phyloP scores from a whole-genome alignment of 2,888 invertebrate genomes.

The Hypena proboscidalis region DNA sequence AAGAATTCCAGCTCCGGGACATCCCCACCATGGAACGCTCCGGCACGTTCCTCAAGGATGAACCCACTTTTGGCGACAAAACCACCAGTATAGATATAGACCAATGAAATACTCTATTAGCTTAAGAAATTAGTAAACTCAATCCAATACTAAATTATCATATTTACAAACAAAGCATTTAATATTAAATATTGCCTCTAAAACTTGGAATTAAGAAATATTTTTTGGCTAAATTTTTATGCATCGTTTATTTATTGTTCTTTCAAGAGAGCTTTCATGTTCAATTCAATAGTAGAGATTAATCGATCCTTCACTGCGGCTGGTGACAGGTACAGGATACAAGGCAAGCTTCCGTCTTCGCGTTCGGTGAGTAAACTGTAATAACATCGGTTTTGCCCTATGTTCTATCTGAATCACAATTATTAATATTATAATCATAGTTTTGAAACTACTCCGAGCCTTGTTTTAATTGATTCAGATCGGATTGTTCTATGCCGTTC shows the following conservation, averaged over 20 bases:
- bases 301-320: too few relatives aligned
- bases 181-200: slow-evolving; percentile 8
- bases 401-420: too few relatives aligned
- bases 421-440: too few relatives aligned
- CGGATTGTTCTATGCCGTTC: too few relatives aligned
- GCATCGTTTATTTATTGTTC: neutral
- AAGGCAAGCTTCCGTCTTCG: too few relatives aligned
- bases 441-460: too few relatives aligned
- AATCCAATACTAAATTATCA: slow-evolving; percentile 13
- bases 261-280: slow-evolving; percentile 1
- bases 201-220: slow-evolving; percentile 15
- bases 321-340: too few relatives aligned
- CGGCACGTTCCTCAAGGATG: slow-evolving; percentile 90
- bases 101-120: slow-evolving; percentile 35
- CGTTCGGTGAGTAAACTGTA: too few relatives aligned
- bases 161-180: slow-evolving; percentile 26
- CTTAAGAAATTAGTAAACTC: slow-evolving; percentile 19
- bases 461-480: too few relatives aligned
- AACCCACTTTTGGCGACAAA: slow-evolving; percentile 85
- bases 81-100: slow-evolving; percentile 60
- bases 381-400: too few relatives aligned
- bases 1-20: slow-evolving; percentile 30
- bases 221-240: neutral
- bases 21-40: slow-evolving; percentile 85
- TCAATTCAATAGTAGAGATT: too few relatives aligned